Base-by-base conservation (phyloP, 92 coral and sea anemone genomes). In the Micromussa lordhowensis region DNA sequence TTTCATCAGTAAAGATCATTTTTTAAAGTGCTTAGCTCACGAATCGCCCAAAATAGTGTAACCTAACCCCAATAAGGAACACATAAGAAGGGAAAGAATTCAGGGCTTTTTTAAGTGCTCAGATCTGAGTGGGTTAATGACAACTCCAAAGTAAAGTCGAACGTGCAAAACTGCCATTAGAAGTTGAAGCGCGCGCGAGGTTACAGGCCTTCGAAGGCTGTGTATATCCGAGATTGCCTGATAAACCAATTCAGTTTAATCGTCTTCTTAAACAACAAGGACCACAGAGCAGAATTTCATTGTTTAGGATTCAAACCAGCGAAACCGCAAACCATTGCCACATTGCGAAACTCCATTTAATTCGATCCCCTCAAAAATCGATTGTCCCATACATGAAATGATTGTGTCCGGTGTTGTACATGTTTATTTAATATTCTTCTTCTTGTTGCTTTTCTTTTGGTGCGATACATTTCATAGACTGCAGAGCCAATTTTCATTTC, bases 271-370 rank as follows among this genome's bases (percentile, higher is more conserved):
- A 12, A 44, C 79, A 26, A 14, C 1, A 11, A 24, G 53, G 31
- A 26, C 34, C 35, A 16, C 85, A 68, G 85, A 44, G 76, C 85
- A 82, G 77, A 82, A 82, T 68, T 82, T 26, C 17, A 44, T 82
- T 82, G 85, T 82, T 66, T 26, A 4, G 14, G 58, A 13, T 32
- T 35, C 29, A 6, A 63, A 63, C 21, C 44, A n/a, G 29, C 28
- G 29, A 82, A 66, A 82, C 59, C 85, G 29, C 74, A 36, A 66
- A 16, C 18, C 1, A 7, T 31, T 32, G 19, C 38, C 36, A 19
- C 44, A 18, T 58, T 58, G 64, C 64, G 64, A 58, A 44, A 58
- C 64, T 2, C 22, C 64, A 61, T 24, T 61, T 2, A 61, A 24
- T 61, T 5, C 6, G 29, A 24, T 66, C 34, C 34, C 71, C 32